Conservation (phyloP, 2,797 vertebrate genomes). For the Cyclura pinguis region DNA sequence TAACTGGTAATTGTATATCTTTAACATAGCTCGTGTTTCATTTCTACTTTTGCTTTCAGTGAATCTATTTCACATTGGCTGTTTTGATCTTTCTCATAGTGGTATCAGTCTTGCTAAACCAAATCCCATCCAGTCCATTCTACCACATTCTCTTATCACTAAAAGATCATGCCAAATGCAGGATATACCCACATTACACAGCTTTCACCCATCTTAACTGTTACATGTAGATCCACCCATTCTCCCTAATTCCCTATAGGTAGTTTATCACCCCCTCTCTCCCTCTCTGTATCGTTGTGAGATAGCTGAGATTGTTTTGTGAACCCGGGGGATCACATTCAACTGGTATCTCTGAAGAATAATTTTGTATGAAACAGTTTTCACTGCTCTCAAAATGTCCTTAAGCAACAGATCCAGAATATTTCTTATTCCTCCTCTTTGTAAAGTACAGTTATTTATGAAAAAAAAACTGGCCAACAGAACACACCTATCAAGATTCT, state of each 20-base stretch:
- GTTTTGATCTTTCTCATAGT: background rate
- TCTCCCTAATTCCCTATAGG: background rate
- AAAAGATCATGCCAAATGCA: background rate
- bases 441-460: constrained; percentile 6
- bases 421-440: background rate
- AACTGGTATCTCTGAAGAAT: background rate
- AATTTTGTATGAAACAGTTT: background rate
- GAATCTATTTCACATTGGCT: background rate
- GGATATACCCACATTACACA: background rate
- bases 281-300: background rate
- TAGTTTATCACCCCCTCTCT: too few species aligned
- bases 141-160: background rate
- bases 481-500: background rate
- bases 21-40: background rate
- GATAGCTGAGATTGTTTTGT: background rate
- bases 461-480: constrained; percentile 11
- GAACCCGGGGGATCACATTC: background rate
- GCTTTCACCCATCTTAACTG: background rate
- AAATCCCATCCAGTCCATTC: background rate
- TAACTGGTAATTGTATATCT: background rate
- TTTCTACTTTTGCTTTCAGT: background rate
- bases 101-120: background rate
- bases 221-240: background rate
- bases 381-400: background rate
- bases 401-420: background rate